phyloP scores from a whole-genome alignment of 2,888 invertebrate species.

The Carpatolechia fugitivella region DNA sequence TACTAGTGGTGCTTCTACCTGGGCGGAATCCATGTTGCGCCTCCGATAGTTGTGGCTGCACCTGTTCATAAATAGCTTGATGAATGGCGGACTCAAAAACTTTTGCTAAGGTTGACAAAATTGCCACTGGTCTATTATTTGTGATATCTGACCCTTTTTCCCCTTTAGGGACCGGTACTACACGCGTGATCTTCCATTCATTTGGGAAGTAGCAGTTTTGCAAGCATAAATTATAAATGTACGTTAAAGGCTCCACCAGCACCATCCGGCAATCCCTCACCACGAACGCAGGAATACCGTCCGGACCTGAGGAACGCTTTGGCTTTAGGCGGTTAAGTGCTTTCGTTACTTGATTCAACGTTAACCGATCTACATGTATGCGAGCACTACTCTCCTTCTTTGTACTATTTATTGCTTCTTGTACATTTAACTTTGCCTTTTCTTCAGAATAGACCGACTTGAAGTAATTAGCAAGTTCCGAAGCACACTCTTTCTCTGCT shows the following conservation, averaged over 20 bases:
- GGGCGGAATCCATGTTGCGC: constrained; percentile 17
- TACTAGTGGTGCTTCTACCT: constrained; percentile 6
- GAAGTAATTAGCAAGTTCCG: not conserved
- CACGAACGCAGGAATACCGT: constrained; percentile 14
- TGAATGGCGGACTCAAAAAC: constrained; percentile 13
- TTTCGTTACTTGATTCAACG: not conserved
- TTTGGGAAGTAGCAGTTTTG: not conserved
- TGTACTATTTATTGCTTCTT: not conserved
- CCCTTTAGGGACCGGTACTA: constrained; percentile 16
- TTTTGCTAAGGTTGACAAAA: constrained; percentile 14
- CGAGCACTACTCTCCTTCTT: not conserved
- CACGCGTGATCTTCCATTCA: constrained; percentile 16
- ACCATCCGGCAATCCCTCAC: constrained; percentile 11
- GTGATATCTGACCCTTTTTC: constrained; percentile 7
- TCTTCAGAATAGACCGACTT: not conserved
- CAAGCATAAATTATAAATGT: constrained; percentile 14
- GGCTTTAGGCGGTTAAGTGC: constrained; percentile 4
- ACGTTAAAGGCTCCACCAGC: constrained; percentile 7
- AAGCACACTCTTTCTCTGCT: not conserved
- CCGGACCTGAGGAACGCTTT: constrained; percentile 17
- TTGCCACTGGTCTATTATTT: constrained; percentile 13
- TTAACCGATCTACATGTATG: not conserved
- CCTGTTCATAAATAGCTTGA: not conserved
- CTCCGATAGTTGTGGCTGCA: constrained; percentile 4
- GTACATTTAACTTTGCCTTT: not conserved